phyloP scores from a whole-genome alignment of 2,888 invertebrate genomes.

The Panopea generosa region DNA sequence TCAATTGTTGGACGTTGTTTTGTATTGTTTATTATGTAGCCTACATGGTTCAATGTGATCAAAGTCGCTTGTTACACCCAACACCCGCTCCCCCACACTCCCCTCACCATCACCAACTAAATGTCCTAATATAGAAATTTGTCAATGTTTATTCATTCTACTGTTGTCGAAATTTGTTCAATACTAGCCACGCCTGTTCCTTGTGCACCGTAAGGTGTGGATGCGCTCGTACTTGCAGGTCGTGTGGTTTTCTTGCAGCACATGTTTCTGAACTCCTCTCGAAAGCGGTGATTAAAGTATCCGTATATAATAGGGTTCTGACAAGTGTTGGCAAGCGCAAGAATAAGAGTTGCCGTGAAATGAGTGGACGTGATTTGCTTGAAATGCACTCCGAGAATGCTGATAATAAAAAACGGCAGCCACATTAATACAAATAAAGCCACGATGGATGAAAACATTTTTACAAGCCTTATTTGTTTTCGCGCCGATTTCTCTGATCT shows the following conservation, averaged over 20 bases:
- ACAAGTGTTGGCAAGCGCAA: constrained; percentile 68
- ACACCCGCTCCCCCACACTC: too few relatives aligned
- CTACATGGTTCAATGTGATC: too few relatives aligned
- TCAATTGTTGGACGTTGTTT: too few relatives aligned
- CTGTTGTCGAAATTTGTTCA: constrained; percentile 31
- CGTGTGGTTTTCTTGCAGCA: constrained; percentile 29
- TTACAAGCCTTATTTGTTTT: constrained; percentile 64
- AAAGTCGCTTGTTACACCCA: too few relatives aligned
- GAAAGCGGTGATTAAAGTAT: constrained; percentile 67
- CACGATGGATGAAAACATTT: constrained; percentile 69
- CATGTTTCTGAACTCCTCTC: constrained; percentile 63
- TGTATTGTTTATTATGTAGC: too few relatives aligned
- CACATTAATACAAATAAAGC: constrained; percentile 67
- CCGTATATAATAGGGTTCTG: constrained; percentile 73
- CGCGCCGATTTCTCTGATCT: constrained; percentile 39
- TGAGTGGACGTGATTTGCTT: constrained; percentile 68
- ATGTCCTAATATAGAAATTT: too few relatives aligned
- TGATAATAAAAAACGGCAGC: constrained; percentile 68
- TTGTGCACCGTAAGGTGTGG: constrained; percentile 22
- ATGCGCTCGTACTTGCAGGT: neutral
- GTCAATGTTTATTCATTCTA: too few relatives aligned
- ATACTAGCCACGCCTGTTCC: constrained; percentile 38
- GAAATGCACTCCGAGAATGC: constrained; percentile 68
- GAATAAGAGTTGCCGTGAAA: constrained; percentile 66
- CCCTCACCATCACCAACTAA: too few relatives aligned